Base-by-base conservation (phyloP, 1,140 invertebrate species). In the Zaprionus capensis region DNA sequence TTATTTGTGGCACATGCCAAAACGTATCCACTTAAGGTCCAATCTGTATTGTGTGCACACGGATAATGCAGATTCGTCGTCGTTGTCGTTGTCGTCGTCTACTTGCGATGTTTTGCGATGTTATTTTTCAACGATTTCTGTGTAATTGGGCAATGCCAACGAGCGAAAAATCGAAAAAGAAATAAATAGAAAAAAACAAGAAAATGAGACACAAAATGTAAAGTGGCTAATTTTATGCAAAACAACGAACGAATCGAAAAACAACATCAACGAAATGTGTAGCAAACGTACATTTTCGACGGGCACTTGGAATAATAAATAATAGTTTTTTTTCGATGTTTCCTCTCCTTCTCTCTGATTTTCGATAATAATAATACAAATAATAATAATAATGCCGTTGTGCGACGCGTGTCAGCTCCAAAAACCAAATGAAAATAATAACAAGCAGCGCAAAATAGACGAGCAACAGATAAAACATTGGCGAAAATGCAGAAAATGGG, bases 331-430 rank as follows among this genome's bases (percentile, higher is more conserved):
- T 49, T 31, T 34, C 2, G 2, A 14, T 24, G 9, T 51, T 5
- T 51, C 11, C 24, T 51, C 46, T 51, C 3, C 17, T 1, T 6
- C 6, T 20, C 20, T 51, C 5, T 4, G 76, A 80, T 44, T 57
- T 22, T 36, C 20, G 14, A n/a, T 67, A 58, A 36, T 71, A 65
- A 46, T 58, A 46, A 53, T 53, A 51, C 41, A 36, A 5, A 15
- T 26, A 12, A 53, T 53, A 51, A 53, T 51, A 5, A 15, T 26
- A 12, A 17, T 69, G 63, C 62, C 61, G 73, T 75, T 65, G 55
- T 61, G 59, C 65, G 83, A 73, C 83, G 83, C 80, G 83, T 86
- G 83, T 87, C 83, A 22, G 41, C 4, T 49, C 73, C 56, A 75
- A 78, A 58, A 53, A 31, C 31, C 24, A 34, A 66, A 22, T 12